A percentile compares a stretch with the other conserved stretches of the same genome.
phyloP scores from a whole-genome alignment of 2,113 vertebrate genomes.

The Castor canadensis region DNA sequence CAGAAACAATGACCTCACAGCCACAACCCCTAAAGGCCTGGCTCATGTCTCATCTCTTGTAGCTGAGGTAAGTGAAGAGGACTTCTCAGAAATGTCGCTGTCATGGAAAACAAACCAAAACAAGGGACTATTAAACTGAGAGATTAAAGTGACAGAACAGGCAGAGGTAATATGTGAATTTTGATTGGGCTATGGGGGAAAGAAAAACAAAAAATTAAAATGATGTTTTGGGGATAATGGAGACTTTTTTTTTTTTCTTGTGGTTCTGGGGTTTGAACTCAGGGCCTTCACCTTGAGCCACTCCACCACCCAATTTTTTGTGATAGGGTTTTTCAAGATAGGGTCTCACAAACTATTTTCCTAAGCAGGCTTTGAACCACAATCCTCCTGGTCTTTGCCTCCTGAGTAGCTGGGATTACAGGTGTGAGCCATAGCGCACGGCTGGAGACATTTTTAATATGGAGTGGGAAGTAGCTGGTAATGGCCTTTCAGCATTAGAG shows the following conservation, averaged over 20 bases:
- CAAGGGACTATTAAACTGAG: neutral
- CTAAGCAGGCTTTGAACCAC: too few species aligned
- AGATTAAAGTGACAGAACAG: neutral
- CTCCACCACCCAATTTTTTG: too few species aligned
- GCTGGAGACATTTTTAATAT: neutral
- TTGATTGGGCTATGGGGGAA: neutral
- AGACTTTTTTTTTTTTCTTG: neutral
- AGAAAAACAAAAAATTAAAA: neutral
- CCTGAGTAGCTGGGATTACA: too few species aligned
- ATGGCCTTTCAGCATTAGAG: neutral
- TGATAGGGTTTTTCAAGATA: too few species aligned
- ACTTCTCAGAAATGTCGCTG: conserved; percentile 9
- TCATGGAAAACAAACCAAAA: neutral
- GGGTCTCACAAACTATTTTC: too few species aligned
- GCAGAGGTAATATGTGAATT: neutral
- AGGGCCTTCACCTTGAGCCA: too few species aligned
- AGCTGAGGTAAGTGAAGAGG: neutral
- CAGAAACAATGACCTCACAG: neutral
- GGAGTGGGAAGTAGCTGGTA: neutral
- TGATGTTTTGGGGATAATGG: neutral
- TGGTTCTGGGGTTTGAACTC: too few species aligned
- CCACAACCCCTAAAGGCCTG: neutral
- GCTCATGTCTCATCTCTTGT: neutral
- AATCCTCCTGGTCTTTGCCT: too few species aligned
- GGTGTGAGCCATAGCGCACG: too few species aligned